phyloP scores from a whole-genome alignment of 2,797 vertebrate genomes.

The Macropus fuliginosus region DNA sequence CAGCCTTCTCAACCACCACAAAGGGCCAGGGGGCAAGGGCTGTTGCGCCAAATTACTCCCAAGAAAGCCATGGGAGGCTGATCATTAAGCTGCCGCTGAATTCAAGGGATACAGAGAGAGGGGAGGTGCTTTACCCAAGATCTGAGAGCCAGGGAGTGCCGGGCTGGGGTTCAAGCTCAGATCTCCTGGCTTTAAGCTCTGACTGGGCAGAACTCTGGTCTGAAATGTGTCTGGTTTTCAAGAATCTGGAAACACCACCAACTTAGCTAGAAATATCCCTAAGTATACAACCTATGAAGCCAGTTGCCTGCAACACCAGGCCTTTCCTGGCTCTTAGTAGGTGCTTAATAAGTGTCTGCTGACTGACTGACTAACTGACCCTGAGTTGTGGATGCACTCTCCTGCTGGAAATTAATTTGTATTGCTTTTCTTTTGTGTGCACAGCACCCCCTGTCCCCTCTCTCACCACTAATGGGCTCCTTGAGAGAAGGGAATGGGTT shows the following conservation, averaged over 20 bases:
- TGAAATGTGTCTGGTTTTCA: neutral
- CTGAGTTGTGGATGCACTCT: neutral
- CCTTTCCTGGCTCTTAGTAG: neutral
- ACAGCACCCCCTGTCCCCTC: neutral
- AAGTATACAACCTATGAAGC: neutral
- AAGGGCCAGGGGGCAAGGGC: too few species aligned
- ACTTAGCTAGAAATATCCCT: neutral
- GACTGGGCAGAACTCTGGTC: neutral
- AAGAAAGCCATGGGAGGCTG: neutral
- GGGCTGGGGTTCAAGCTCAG: neutral
- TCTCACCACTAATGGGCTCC: neutral
- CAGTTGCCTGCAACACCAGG: neutral
- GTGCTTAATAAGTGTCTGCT: neutral
- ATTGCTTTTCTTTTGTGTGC: neutral
- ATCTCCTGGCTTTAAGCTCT: neutral
- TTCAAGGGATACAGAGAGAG: too few species aligned
- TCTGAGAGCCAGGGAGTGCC: neutral
- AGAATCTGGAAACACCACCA: neutral
- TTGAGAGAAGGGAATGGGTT: neutral
- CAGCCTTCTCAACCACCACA: neutral
- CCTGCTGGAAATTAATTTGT: neutral
- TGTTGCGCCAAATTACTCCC: neutral
- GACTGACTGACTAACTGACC: neutral
- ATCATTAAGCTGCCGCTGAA: too few species aligned
- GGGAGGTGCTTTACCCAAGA: too few species aligned